Conservation (phyloP, 1,140 invertebrate species). For the Odontomachus brunneus region DNA sequence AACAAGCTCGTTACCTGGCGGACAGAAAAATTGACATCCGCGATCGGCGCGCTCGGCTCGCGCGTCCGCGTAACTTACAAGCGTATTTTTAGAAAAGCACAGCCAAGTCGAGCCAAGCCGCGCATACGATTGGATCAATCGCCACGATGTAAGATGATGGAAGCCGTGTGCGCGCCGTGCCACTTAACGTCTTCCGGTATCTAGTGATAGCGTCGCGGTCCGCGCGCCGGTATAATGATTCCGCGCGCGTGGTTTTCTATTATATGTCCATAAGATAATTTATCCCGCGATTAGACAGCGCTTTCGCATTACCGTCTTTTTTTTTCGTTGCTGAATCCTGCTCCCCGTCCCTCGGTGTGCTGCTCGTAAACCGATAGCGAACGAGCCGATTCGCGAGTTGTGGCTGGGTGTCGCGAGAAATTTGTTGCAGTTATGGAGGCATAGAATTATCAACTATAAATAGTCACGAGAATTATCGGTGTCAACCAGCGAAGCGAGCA, state of each 20-base stretch:
- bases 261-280: constrained; percentile 56
- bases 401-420: constrained; percentile 14
- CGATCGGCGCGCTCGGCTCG: not conserved
- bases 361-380: constrained; percentile 43
- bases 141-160: constrained; percentile 9
- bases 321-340: too few species aligned
- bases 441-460: constrained; percentile 33
- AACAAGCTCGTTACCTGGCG: constrained; percentile 39
- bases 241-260: constrained; percentile 51
- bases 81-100: constrained; percentile 5
- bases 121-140: constrained; percentile 48
- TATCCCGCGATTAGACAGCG: constrained; percentile 58
- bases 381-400: not conserved
- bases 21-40: constrained; percentile 27
- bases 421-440: constrained; percentile 37
- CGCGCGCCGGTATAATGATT: constrained; percentile 43
- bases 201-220: constrained; percentile 18
- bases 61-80: constrained; percentile 27
- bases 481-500: not conserved
- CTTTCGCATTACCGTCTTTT: constrained; percentile 55
- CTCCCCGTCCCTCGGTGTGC: not conserved
- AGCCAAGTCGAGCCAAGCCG: not conserved
- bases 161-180: constrained; percentile 28
- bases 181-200: constrained; percentile 57
- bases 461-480: not conserved